Evolutionary conservation across 2,113 vertebrate species (phyloP).

Genomic region (Tretioscincus oriximinensis): DNA sequence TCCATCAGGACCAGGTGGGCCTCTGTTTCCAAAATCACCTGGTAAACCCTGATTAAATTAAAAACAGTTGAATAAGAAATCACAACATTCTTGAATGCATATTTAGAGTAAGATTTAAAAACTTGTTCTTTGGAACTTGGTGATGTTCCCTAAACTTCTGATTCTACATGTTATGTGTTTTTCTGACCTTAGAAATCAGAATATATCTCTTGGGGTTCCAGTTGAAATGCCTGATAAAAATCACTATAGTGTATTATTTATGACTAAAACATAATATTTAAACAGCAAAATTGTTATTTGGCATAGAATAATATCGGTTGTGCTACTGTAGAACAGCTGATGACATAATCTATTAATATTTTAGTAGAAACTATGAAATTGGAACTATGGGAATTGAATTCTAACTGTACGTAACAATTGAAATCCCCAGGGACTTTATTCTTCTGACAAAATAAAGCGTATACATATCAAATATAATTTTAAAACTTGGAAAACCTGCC

Average conservation of each 20-base stretch:
- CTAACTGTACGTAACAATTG: constrained; percentile 9
- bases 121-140: neutral
- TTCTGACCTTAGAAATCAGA: neutral
- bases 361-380: constrained; percentile 23
- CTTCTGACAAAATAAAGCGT: constrained; percentile 6
- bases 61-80: constrained; percentile 3
- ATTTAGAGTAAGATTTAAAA: neutral
- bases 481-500: constrained; percentile 32
- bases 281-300: constrained; percentile 6
- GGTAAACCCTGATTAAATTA: constrained; percentile 78
- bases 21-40: constrained; percentile 89
- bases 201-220: neutral
- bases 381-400: neutral
- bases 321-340: constrained; percentile 5
- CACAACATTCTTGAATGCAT: neutral
- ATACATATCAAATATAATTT: constrained; percentile 25
- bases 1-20: constrained; percentile 90
- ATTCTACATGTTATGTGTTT: neutral
- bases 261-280: neutral
- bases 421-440: constrained; percentile 25
- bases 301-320: neutral
- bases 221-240: neutral
- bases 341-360: constrained; percentile 17
- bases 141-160: neutral
- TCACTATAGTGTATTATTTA: neutral